These are phyloP conservation scores for Archips xylosteana DNA, from an alignment of 2,888 invertebrate species.

Conservation along the genomic window DNA sequence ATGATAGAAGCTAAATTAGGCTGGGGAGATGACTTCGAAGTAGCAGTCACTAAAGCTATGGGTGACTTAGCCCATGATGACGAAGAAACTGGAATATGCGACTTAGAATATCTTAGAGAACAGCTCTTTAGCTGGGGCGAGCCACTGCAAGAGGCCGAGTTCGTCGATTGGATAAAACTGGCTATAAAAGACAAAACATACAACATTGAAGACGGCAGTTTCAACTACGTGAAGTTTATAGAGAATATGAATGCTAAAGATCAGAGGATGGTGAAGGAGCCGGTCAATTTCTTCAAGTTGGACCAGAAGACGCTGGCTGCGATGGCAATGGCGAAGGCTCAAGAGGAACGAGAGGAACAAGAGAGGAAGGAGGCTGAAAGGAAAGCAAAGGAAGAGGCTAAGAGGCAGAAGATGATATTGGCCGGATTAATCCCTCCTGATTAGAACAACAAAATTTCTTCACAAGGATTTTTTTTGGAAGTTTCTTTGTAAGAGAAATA, in stretches of 20 bases:
- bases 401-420: slow-evolving; percentile 69
- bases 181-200: slow-evolving; percentile 71
- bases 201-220: slow-evolving; percentile 61
- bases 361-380: slow-evolving; percentile 70
- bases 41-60: slow-evolving; percentile 68
- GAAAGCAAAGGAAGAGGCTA: slow-evolving; percentile 69
- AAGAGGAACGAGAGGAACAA: slow-evolving; percentile 67
- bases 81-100: slow-evolving; percentile 63
- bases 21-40: slow-evolving; percentile 76
- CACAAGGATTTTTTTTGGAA: background rate
- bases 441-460: slow-evolving; percentile 26
- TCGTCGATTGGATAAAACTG: slow-evolving; percentile 68
- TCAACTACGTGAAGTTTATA: slow-evolving; percentile 71
- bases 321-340: slow-evolving; percentile 74
- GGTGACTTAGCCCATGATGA: slow-evolving; percentile 73
- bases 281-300: slow-evolving; percentile 77
- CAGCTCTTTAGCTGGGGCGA: slow-evolving; percentile 77
- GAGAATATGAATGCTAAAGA: slow-evolving; percentile 78
- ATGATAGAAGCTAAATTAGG: slow-evolving; percentile 79
- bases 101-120: slow-evolving; percentile 65
- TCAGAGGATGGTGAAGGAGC: slow-evolving; percentile 67
- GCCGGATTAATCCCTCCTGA: slow-evolving; percentile 67
- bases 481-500: background rate
- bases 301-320: slow-evolving; percentile 78
- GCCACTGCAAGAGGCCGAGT: slow-evolving; percentile 70